These are phyloP conservation scores for Numida meleagris DNA, from an alignment of 2,113 vertebrate species.

Conservation along the genomic window DNA sequence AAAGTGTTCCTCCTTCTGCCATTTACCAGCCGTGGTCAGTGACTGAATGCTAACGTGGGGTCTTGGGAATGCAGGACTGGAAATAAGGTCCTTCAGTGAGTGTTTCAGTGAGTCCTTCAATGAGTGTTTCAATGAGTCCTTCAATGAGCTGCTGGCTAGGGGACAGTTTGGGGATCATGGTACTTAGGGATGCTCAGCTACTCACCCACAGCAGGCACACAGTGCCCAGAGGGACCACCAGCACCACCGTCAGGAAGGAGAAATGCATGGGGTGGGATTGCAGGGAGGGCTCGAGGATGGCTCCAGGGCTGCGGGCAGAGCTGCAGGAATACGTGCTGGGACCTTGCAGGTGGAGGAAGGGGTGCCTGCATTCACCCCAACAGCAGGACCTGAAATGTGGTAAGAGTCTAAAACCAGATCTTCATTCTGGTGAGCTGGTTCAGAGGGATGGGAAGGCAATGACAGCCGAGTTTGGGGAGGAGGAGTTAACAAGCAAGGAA, in stretches of 20 bases:
- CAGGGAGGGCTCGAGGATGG: background rate
- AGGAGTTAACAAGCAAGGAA: background rate
- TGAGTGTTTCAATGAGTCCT: no score
- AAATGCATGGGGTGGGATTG: background rate
- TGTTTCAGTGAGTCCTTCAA: background rate
- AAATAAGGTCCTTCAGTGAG: background rate
- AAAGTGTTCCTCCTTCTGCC: background rate
- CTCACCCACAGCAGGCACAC: no score
- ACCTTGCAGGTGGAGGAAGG: fast-evolving
- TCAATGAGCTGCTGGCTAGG: background rate
- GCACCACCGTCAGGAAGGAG: background rate
- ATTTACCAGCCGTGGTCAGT: no score
- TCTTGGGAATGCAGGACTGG: background rate
- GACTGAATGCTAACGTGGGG: background rate
- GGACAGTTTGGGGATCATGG: background rate
- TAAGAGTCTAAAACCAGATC: no score
- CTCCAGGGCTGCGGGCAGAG: background rate
- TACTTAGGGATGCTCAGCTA: background rate
- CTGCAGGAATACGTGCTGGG: fast-evolving
- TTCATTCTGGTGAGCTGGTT: background rate
- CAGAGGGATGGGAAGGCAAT: background rate
- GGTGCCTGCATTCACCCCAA: background rate
- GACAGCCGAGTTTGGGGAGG: fast-evolving
- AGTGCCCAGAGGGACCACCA: background rate
- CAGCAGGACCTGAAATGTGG: background rate